Evolutionary conservation across 2,888 invertebrate species (phyloP), one percentile per base, ranked within the genome.

Genomic region (Copidosoma aretas): DNA sequence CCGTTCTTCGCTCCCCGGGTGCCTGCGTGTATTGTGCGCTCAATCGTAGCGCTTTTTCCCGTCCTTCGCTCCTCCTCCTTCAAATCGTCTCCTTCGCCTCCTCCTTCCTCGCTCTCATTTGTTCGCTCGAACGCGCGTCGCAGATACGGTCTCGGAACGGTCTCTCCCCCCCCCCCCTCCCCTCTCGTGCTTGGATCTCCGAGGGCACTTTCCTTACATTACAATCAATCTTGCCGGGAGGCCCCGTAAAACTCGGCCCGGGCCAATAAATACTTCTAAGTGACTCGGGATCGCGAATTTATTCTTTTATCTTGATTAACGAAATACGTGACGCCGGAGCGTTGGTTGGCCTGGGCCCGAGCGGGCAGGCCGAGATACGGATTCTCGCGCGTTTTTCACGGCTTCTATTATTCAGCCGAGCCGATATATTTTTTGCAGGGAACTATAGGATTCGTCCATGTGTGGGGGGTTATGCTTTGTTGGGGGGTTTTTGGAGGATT

Each of bases 61-160:
- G 1, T 60, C 54, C 60, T 56, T 25, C 58, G 53, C 32, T 58
- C n/a, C 25, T 61, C 58, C 60, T 68, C 15, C 60, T 57, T 65
- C 60, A 56, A 63, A 65, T 69, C 59, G 72, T 72, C 70, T 68
- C 52, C 53, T 39, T 52, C 57, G 41, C 12, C 67, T 59, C 71
- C 71, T 54, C 60, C 66, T 19, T 54, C 58, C 71, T 41, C 72
- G 71, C 68, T 73, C 73, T 71, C 73, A 68, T 68, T 68, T 63
- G 67, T 68, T 68, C 67, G 63, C 63, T 63, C 59, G 57, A 68
- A 67, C 63, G 61, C 54, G 43, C 66, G 53, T 58, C 54, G 64
- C 64, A 39, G 49, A 60, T 60, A 53, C 65, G 21, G 24, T 32
- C n/a, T 22, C 53, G 46, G 46, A 65, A 53, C 53, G 60, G 51